These are phyloP conservation scores for Drosophila phalerata DNA, from an alignment of 2,888 invertebrate species.

Conservation along the genomic window DNA sequence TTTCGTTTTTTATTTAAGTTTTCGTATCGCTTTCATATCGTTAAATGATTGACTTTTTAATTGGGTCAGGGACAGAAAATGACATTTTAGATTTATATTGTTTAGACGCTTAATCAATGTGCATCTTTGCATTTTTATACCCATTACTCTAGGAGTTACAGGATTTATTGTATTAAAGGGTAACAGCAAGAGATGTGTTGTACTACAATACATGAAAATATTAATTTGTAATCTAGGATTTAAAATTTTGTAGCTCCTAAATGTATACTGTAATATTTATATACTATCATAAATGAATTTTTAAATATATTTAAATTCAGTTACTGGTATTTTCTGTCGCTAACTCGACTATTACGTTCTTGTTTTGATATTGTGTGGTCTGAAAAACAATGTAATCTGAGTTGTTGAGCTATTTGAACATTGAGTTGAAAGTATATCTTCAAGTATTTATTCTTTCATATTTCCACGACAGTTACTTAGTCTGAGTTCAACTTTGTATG, in stretches of 20 bases:
- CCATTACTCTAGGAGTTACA: not conserved
- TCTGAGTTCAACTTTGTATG: conserved; percentile 8
- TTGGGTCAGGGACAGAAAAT: conserved; percentile 71
- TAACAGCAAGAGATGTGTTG: no score
- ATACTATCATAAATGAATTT: no score
- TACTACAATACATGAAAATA: no score
- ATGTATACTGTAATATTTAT: no score
- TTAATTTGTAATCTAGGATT: no score
- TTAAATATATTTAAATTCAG: not conserved
- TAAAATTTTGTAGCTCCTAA: not conserved
- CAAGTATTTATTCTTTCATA: conserved; percentile 1
- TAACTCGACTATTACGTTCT: not conserved
- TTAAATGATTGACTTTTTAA: conserved; percentile 55
- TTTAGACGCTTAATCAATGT: conserved; percentile 11
- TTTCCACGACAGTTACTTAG: conserved; percentile 5
- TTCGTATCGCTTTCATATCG: conserved; percentile 25
- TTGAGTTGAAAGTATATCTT: not conserved
- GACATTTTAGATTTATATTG: conserved; percentile 26
- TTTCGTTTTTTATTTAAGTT: conserved; percentile 9
- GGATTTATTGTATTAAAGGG: not conserved
- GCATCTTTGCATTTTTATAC: conserved; percentile 13
- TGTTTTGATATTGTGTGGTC: not conserved
- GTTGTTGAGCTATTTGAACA: not conserved
- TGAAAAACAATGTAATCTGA: not conserved
- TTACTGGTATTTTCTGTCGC: not conserved